These are phyloP conservation scores for Diplazon laetatorius DNA, from an alignment of 2,888 invertebrate genomes.

Conservation along the genomic window DNA sequence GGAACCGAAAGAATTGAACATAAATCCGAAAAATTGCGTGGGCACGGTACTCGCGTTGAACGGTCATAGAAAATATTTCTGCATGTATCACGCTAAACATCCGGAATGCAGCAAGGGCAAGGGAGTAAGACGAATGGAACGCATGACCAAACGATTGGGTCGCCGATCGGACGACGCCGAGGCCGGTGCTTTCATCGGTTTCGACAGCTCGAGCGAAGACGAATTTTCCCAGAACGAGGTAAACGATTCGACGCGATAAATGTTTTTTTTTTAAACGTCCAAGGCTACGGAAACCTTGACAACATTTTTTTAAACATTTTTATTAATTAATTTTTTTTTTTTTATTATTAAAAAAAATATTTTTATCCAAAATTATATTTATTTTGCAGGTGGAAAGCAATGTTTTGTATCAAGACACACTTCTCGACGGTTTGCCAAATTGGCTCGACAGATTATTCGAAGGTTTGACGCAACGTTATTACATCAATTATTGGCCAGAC, in stretches of 20 bases:
- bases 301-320: not conserved
- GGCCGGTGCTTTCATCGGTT: slow-evolving; percentile 93
- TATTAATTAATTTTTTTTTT: not conserved
- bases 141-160: slow-evolving; percentile 85
- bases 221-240: slow-evolving; percentile 81
- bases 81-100: slow-evolving; percentile 99
- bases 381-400: slow-evolving; percentile 81
- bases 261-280: no score
- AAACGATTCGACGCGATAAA: slow-evolving; percentile 42
- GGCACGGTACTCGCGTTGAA: slow-evolving; percentile 98
- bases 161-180: slow-evolving; percentile 86
- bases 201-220: slow-evolving; percentile 88
- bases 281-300: no score
- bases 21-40: slow-evolving; percentile 98
- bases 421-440: slow-evolving; percentile 95
- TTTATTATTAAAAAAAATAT: slow-evolving; percentile 5
- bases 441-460: slow-evolving; percentile 99
- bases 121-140: slow-evolving; percentile 88
- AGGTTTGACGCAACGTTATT: slow-evolving; percentile 97
- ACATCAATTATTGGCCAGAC: slow-evolving; percentile 99
- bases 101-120: slow-evolving; percentile 88
- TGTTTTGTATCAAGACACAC: slow-evolving; percentile 87
- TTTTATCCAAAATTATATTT: no score
- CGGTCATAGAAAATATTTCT: slow-evolving; percentile 98
- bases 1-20: slow-evolving; percentile 91